A percentile compares a stretch with the other conserved stretches of the same genome.
phyloP scores from a whole-genome alignment of 1,140 invertebrate genomes.

The Epicauta chinensis region DNA sequence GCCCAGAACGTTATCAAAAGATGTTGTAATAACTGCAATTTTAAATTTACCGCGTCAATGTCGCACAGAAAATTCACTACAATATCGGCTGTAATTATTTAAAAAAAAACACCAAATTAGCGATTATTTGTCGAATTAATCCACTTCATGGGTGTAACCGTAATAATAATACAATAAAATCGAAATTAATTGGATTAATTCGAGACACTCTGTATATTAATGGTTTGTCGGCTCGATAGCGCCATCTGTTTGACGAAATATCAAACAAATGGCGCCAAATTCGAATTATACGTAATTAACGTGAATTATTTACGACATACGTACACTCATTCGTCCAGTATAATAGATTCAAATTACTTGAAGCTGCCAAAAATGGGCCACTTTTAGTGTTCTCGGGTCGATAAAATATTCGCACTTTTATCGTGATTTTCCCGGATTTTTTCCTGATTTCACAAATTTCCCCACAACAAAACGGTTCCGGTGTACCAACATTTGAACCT shows the following conservation, averaged over 20 bases:
- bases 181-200: too few relatives aligned
- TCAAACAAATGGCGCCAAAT: too few relatives aligned
- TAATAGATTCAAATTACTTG: conserved; percentile 65
- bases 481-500: conserved; percentile 66
- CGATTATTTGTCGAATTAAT: too few relatives aligned
- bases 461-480: conserved; percentile 63
- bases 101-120: conserved; percentile 7
- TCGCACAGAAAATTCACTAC: conserved; percentile 19
- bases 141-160: too few relatives aligned
- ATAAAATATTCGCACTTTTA: conserved; percentile 67
- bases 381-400: conserved; percentile 71
- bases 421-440: conserved; percentile 51
- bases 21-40: conserved; percentile 46
- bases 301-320: too few relatives aligned
- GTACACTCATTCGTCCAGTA: conserved; percentile 73
- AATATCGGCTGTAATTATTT: too few relatives aligned
- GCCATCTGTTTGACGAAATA: too few relatives aligned
- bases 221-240: too few relatives aligned
- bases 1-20: conserved; percentile 50
- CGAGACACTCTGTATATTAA: too few relatives aligned
- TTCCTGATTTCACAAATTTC: conserved; percentile 31
- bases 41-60: conserved; percentile 25
- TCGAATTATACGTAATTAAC: too few relatives aligned
- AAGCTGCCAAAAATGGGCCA: conserved; percentile 46
- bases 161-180: too few relatives aligned